Conservation (phyloP, 2,113 vertebrate genomes). For the Aspidoscelis tigris region DNA sequence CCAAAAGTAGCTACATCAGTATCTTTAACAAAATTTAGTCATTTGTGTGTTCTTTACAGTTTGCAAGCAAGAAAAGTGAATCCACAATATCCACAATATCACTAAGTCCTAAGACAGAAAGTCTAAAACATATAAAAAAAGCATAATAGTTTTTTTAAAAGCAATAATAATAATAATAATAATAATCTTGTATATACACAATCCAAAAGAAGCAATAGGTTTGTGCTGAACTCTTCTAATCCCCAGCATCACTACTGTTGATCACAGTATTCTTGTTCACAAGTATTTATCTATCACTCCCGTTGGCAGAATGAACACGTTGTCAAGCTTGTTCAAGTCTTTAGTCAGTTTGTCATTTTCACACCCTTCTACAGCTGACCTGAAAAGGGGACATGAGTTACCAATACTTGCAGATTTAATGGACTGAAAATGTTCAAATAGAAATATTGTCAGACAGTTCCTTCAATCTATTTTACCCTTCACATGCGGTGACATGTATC, state of each 20-base stretch:
- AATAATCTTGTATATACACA: too few relatives aligned
- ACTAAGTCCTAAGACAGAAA: too few relatives aligned
- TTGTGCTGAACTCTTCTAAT: fast-evolving
- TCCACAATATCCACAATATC: too few relatives aligned
- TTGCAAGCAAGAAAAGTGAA: too few relatives aligned
- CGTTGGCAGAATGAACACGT: neutral
- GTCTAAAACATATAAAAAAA: too few relatives aligned
- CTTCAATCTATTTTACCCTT: fast-evolving
- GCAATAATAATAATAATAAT: too few relatives aligned
- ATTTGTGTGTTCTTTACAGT: too few relatives aligned
- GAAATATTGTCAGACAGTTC: neutral
- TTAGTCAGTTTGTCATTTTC: fast-evolving
- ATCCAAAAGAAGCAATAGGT: neutral
- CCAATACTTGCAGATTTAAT: conserved; percentile 7
- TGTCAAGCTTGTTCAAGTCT: neutral
- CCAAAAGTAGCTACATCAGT: too few relatives aligned
- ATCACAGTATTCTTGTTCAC: neutral
- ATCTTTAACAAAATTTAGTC: too few relatives aligned
- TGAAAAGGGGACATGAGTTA: neutral
- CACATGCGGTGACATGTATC: neutral
- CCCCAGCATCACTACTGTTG: neutral
- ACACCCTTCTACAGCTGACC: conserved; percentile 4
- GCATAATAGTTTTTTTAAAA: too few relatives aligned
- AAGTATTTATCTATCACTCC: neutral
- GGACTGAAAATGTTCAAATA: neutral